Evolutionary conservation across 1,140 invertebrate species (phyloP), one percentile per base, ranked within the genome.

Genomic region (Chironomus striatipennis): DNA sequence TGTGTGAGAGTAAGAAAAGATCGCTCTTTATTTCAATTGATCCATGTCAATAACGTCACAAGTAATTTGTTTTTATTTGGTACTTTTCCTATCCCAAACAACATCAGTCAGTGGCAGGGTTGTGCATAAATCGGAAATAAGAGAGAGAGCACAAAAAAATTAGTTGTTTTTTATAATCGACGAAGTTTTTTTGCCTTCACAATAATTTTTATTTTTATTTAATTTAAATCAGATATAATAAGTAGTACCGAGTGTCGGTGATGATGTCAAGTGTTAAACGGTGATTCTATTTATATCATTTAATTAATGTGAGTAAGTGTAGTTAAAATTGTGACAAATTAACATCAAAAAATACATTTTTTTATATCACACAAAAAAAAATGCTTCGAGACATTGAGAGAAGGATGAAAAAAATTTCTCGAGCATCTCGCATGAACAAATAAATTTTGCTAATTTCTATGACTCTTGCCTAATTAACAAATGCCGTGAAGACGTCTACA

Each of bases 131-230:
- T 5, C 47, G n/a, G n/a, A 57, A 57, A 34, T 34, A 34, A 2
- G 24, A 34, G 24, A 34, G 24, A 34, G 24, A 34, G 24, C 24
- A 34, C 24, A 57, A 57, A 57, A 57, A 12, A 34, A 34, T 57
- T 57, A 57, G 47, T 57, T 57, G 47, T 57, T 57, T 57, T 57
- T 57, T 57, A 57, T 57, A 57, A 57, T 57, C 47, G 12, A 57
- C 47, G 47, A 57, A 57, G 47, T 57, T 57, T n/a, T 57, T 34
- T 34, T 34, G 24, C 47, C 12, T 57, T 57, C 47, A 57, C n/a
- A 57, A 57, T 57, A 57, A 57, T 57, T 57, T 57, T 57, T 57
- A 47, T 57, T 57, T 57, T 57, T 57, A 57, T 57, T 57, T 57
- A 57, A 57, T 57, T 57, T 57, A 57, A 57, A 57, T 57, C 47